phyloP scores from a whole-genome alignment of 1,140 invertebrate genomes.

The Laupala kohalensis region DNA sequence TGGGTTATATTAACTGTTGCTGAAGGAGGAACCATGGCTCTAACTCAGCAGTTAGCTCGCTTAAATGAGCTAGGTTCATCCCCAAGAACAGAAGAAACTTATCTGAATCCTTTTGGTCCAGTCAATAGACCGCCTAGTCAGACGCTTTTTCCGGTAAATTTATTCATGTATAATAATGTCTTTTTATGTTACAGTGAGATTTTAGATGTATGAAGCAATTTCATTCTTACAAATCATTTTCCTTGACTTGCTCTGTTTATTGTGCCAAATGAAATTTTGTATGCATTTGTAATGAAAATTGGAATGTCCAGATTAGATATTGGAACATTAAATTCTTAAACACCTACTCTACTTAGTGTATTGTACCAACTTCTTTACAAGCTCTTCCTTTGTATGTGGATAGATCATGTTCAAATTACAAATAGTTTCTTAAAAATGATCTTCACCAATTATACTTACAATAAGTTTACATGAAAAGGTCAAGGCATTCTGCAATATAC shows the following conservation, averaged over 20 bases:
- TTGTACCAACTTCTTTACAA: no score
- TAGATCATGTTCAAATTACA: no score
- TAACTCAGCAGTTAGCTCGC: constrained; percentile 54
- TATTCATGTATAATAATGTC: not conserved
- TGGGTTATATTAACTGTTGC: constrained; percentile 55
- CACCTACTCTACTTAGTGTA: no score
- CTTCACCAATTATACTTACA: no score
- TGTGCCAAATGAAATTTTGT: not conserved
- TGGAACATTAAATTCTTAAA: not conserved
- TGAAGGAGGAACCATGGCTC: constrained; percentile 47
- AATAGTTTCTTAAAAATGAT: no score
- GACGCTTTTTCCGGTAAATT: constrained; percentile 17
- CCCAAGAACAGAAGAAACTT: constrained; percentile 10
- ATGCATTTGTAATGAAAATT: not conserved
- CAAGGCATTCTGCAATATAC: no score
- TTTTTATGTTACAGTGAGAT: not conserved
- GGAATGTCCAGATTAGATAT: not conserved
- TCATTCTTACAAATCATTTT: no score
- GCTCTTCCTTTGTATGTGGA: no score
- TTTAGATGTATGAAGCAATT: not conserved
- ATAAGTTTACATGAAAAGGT: no score
- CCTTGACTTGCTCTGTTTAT: no score
- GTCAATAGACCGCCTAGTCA: constrained; percentile 15
- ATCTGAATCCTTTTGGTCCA: constrained; percentile 17
- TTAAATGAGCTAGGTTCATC: constrained; percentile 30